phyloP scores from a whole-genome alignment of 1,140 invertebrate species.

The Drosophila parabipectinata region DNA sequence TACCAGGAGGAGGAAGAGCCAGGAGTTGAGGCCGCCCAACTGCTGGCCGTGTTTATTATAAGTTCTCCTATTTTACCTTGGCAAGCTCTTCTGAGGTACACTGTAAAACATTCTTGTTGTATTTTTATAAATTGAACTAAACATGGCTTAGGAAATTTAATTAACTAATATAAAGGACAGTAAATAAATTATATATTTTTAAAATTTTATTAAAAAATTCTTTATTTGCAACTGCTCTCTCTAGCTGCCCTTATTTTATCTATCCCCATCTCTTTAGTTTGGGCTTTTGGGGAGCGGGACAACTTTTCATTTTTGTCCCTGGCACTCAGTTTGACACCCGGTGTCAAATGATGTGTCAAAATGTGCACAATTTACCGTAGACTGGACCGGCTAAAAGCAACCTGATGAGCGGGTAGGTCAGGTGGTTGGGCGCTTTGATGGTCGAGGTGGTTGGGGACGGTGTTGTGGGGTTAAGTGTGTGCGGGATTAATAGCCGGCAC shows the following conservation, averaged over 20 bases:
- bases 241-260: constrained; percentile 20
- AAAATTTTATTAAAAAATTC: neutral
- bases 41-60: constrained; percentile 57
- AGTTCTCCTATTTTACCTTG: constrained; percentile 53
- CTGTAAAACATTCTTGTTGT: neutral
- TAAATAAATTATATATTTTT: neutral
- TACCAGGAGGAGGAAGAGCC: neutral
- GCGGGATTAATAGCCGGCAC: constrained; percentile 71
- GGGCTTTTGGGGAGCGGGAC: constrained; percentile 12
- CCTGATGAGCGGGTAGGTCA: constrained; percentile 26
- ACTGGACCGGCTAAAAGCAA: constrained; percentile 48
- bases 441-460: neutral
- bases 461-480: constrained; percentile 62
- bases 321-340: constrained; percentile 67
- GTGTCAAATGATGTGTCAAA: constrained; percentile 81
- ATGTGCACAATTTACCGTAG: constrained; percentile 75
- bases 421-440: neutral
- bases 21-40: neutral
- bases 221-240: constrained; percentile 1
- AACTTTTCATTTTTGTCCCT: constrained; percentile 76
- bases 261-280: constrained; percentile 1
- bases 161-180: no score
- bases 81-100: neutral
- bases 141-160: no score
- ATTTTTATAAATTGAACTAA: neutral